Percentiles rank a stretch among this genome's conserved stretches.
Evolutionary conservation across 1,140 invertebrate species (phyloP).

Genomic region (Teleopsis dalmanni): DNA sequence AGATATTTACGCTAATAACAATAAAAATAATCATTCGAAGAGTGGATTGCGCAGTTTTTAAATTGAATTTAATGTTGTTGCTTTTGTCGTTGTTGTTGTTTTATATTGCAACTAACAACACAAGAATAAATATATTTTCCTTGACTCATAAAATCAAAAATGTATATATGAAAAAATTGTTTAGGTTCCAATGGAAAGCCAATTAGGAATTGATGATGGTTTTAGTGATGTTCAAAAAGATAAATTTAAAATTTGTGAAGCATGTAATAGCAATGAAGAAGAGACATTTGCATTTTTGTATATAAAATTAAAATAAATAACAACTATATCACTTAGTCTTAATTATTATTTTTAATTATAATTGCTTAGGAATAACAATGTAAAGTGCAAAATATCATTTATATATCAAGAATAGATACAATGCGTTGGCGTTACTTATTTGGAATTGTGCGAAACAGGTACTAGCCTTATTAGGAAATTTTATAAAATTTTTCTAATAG

Average conservation of each 20-base stretch:
- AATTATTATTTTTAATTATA: not conserved
- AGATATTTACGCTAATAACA: no score
- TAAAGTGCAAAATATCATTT: not conserved
- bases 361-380: not conserved
- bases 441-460: not conserved
- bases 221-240: not conserved
- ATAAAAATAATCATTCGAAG: no score
- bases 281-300: not conserved
- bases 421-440: not conserved
- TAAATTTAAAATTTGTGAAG: not conserved
- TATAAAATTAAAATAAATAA: no score
- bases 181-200: not conserved
- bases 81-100: not conserved
- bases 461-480: not conserved
- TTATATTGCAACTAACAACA: not conserved
- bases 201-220: not conserved
- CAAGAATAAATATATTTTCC: not conserved
- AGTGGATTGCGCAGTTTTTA: no score
- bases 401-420: not conserved
- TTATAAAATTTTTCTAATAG: no score
- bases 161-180: not conserved
- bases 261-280: not conserved
- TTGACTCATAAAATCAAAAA: not conserved
- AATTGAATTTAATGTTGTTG: no score
- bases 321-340: not conserved